A percentile compares a stretch with the other conserved stretches of the same genome.
Evolutionary conservation across 2,797 vertebrate species (phyloP).

Genomic region (Buceros bicornis): DNA sequence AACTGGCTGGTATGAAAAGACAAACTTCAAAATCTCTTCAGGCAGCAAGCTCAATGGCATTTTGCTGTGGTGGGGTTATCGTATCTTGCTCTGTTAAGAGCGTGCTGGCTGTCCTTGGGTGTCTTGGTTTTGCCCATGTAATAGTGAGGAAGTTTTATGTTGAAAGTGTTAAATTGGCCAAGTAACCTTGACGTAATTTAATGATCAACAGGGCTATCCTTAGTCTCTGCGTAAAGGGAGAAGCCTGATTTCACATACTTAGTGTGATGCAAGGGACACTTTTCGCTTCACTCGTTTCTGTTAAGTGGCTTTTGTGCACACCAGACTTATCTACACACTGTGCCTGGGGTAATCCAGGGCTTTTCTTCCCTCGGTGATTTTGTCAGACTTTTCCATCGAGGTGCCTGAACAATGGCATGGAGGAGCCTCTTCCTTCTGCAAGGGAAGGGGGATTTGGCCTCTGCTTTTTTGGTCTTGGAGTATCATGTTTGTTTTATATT

Average conservation of each 20-base stretch:
- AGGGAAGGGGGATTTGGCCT: not conserved
- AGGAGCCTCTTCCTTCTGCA: not conserved
- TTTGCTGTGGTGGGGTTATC: not conserved
- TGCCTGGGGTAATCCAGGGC: not conserved
- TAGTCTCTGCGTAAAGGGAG: not conserved
- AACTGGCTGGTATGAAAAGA: not conserved
- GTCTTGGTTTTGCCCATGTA: not conserved
- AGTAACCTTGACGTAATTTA: not conserved
- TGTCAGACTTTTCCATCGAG: not conserved
- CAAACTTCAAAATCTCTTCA: not conserved
- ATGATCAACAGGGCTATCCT: not conserved
- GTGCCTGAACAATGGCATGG: not conserved
- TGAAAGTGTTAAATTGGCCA: not conserved
- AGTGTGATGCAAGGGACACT: not conserved
- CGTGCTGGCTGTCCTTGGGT: not conserved
- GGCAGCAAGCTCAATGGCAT: not conserved
- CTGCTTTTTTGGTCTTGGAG: not conserved
- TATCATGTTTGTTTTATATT: not conserved
- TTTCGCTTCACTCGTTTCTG: not conserved
- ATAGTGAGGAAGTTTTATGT: not conserved
- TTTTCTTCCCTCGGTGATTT: not conserved
- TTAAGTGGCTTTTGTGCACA: too few species aligned
- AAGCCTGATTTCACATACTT: not conserved
- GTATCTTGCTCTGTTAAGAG: not conserved
- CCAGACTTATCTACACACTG: not conserved